Conservation (phyloP, 2,888 invertebrate species). For the Melipona bicolor region DNA sequence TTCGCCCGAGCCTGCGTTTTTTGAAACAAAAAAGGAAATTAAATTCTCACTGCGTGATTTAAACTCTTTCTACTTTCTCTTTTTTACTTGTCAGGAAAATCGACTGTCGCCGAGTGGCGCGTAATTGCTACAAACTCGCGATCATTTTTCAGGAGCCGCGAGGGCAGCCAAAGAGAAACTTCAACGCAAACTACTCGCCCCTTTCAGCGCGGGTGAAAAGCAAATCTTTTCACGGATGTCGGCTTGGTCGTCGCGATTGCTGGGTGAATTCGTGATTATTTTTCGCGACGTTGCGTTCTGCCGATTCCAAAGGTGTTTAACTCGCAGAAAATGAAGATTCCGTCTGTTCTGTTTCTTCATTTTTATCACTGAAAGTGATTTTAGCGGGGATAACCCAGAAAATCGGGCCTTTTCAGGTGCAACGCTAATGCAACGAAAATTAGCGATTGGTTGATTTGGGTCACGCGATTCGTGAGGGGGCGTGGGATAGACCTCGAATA, state of each 20-base stretch:
- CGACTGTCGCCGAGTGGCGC: background rate
- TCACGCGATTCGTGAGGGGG: too few relatives aligned
- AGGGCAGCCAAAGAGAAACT: background rate
- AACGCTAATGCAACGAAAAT: too few relatives aligned
- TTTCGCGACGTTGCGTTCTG: background rate
- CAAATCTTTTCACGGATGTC: background rate
- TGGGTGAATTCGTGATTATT: background rate
- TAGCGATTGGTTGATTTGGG: too few relatives aligned
- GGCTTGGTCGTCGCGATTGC: background rate
- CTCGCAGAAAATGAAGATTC: slow-evolving; percentile 14
- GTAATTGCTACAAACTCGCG: background rate
- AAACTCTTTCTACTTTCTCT: too few relatives aligned
- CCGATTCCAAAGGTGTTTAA: background rate
- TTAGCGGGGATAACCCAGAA: too few relatives aligned
- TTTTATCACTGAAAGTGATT: background rate
- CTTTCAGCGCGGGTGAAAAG: background rate
- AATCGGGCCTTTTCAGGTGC: too few relatives aligned
- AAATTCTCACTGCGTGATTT: too few relatives aligned
- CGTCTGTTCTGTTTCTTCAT: background rate
- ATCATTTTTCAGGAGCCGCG: background rate
- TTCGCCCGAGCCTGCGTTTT: too few relatives aligned
- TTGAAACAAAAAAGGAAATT: too few relatives aligned
- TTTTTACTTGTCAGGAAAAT: too few relatives aligned
- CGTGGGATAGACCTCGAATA: too few relatives aligned
- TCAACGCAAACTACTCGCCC: background rate